Base-by-base conservation (phyloP, 2,797 vertebrate genomes). In the Falco concolor region DNA sequence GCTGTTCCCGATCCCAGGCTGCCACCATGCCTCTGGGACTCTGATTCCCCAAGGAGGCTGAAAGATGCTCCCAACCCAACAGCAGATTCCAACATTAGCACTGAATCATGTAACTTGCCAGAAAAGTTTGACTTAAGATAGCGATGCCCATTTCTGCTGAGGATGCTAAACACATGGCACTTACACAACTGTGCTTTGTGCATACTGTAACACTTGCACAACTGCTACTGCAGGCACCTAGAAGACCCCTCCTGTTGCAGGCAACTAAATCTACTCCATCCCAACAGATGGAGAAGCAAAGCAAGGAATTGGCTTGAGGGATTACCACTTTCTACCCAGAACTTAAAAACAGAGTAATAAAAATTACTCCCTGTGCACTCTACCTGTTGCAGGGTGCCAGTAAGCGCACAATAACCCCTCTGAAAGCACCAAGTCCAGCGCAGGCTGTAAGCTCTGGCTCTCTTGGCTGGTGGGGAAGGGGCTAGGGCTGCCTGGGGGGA, bases 381-480 rank as follows among this genome's bases (percentile, higher is more conserved):
- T 57, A n/a, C 45, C 50, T 73, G 57, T 45, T 38, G 76, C 70
- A 36, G 17, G 50, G 42, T 3, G 0, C 17, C 40, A 15, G 9
- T 4, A 36, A 68, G 6, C 0, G 1, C 67, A 45, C 11, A 63
- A 15, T 2, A 34, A 61, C 12, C 67, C 83, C 40, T 42, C 18
- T 34, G 88, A 49, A 40, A 49, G 45, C 68, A 23, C 25, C 36
- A 14, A 14, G 18, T 8, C 17, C 38, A 4, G 10, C 3, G 0
- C 28, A 32, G 24, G 53, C 53, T 67, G 36, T 10, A 12, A 44
- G 34, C 53, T 27, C 53, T 1, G 1, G 28, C 14, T 49, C 28
- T 47, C 16, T 13, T 4, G 36, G 11, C 12, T 0, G 2, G 30
- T 1, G 1, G 15, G 16, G 53, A 24, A 14, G 42, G 16, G 32